Percentiles rank a stretch among this genome's conserved stretches.
Evolutionary conservation across 1,140 invertebrate species (phyloP).

Genomic region (Drosophila varians): DNA sequence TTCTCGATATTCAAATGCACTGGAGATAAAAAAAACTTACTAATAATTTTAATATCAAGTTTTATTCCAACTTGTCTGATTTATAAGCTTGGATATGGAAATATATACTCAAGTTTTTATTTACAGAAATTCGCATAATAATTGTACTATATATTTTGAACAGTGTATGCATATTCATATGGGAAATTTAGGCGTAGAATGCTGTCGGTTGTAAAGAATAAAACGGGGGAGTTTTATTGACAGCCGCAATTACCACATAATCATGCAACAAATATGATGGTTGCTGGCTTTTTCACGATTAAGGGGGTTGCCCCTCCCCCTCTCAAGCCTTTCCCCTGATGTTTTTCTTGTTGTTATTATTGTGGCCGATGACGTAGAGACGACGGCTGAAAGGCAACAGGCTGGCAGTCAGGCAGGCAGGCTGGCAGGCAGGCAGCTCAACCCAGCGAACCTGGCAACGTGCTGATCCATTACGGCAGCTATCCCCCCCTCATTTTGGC

Average conservation of each 20-base stretch:
- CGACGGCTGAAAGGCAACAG: slow-evolving; percentile 51
- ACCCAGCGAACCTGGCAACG: slow-evolving; percentile 49
- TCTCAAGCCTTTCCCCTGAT: background rate
- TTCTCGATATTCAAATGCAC: slow-evolving; percentile 1
- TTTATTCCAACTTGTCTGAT: too few species aligned
- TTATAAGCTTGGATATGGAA: too few species aligned
- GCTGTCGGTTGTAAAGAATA: slow-evolving; percentile 78
- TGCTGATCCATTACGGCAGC: slow-evolving; percentile 79
- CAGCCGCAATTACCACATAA: slow-evolving; percentile 83
- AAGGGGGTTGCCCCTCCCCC: slow-evolving; percentile 11
- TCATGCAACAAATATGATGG: slow-evolving; percentile 82
- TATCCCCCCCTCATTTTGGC: background rate
- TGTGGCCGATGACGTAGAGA: slow-evolving; percentile 66
- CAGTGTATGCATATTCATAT: slow-evolving; percentile 18
- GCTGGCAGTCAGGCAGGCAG: slow-evolving; percentile 54
- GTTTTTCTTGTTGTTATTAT: slow-evolving; percentile 33
- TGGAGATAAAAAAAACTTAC: background rate
- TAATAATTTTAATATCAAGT: too few species aligned
- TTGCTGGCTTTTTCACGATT: slow-evolving; percentile 38
- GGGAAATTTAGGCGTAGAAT: slow-evolving; percentile 72
- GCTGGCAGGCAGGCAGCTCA: background rate
- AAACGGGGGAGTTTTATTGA: slow-evolving; percentile 83
- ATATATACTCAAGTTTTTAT: background rate
- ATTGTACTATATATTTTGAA: background rate
- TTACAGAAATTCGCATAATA: background rate